Evolutionary conservation across 2,888 invertebrate species (phyloP).

Genomic region (Caenorhabditis sp.): DNA sequence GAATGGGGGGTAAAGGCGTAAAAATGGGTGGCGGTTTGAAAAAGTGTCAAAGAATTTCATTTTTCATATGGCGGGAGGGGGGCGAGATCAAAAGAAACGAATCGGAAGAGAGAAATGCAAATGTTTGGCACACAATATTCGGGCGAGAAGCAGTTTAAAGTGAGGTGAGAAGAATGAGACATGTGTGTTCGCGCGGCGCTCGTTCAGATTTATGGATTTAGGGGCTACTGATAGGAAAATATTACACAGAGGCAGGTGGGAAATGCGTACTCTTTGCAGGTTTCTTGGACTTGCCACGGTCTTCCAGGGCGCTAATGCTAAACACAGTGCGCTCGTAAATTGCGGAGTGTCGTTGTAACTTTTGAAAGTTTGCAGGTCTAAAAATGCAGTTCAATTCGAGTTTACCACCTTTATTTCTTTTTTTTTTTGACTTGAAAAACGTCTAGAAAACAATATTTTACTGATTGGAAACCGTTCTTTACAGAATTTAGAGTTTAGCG

Average conservation of each 20-base stretch:
- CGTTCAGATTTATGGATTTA: constrained; percentile 36
- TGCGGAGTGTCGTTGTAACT: no score
- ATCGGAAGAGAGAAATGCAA: not conserved
- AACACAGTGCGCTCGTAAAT: no score
- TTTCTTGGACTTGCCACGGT: no score
- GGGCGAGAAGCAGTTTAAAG: constrained; percentile 23
- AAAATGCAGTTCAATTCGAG: no score
- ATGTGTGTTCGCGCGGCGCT: constrained; percentile 1
- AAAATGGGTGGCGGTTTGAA: not conserved
- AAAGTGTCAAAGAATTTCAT: constrained; percentile 7
- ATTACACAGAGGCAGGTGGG: not conserved
- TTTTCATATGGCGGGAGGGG: not conserved
- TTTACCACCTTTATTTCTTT: no score
- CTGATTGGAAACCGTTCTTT: no score
- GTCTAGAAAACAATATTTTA: no score
- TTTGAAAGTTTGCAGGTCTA: no score
- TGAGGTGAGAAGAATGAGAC: constrained; percentile 27
- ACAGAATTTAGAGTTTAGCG: no score
- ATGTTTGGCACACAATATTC: constrained; percentile 7
- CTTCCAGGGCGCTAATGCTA: no score
- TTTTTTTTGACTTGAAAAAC: no score
- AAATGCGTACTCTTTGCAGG: no score
- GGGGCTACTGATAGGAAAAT: not conserved
- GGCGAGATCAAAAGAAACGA: not conserved
- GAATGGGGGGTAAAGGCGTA: not conserved